Base-by-base conservation (phyloP, 2,797 vertebrate species). In the Neosilurus hyrtlii region DNA sequence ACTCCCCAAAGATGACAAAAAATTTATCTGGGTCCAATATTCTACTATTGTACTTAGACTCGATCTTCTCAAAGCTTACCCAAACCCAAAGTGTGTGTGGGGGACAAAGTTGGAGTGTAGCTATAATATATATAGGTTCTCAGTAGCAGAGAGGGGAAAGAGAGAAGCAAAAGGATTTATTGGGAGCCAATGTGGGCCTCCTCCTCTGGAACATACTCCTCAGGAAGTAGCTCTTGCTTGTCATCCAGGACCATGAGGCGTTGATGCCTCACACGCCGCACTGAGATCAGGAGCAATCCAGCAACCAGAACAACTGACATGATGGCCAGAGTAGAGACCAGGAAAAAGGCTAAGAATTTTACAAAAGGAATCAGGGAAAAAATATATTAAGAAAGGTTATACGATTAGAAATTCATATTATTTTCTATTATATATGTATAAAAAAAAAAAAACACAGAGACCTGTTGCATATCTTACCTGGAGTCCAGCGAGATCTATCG, bases 221-320 rank as follows among this genome's bases (percentile, higher is more conserved):
- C 89, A 0, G 90, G 87, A 18, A 95, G 91, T 49, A 95, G 88
- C 82, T 89, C 93, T 87, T 93, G 90, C 74, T 94, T 94, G 81
- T 95, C 94, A 11, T 93, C 93, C 7, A 78, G 75, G 0, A 78
- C 6, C 0, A 62, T 3, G 18, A 63, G 35, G 0, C 9, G 62
- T 37, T 22, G 82, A 11, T 7, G 4, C 3, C 63, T 80, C 35
- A 63, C 75, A 10, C 91, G 92, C 51, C 87, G 91, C 83, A 93
- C 22, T 0, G 87, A 83, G 79, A 94, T 62, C 74, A 93, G 1
- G 72, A 94, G 15, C 30, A 94, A 88, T 0, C 87, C 83, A 1
- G 79, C 82, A 80, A 95, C 84, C 82, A 94, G 82, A 35, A 94
- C 70, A 8, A 81, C 86, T 1, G 89, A 91, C 56, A 94, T 81